phyloP scores from a whole-genome alignment of 2,113 vertebrate species.

The Ardeotis arabs region DNA sequence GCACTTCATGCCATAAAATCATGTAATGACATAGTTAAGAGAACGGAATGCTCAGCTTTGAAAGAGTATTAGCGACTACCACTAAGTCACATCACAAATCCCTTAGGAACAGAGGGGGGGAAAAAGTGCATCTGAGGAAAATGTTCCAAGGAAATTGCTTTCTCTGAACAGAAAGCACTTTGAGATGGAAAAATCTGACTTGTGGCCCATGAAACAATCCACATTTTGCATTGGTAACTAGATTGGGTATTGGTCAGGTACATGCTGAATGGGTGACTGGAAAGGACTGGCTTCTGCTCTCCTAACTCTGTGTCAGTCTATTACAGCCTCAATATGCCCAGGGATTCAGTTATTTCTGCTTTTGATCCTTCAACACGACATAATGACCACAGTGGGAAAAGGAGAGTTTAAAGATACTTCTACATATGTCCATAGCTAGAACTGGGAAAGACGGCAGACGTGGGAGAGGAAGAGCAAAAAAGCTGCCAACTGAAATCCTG shows the following conservation, averaged over 20 bases:
- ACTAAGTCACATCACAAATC: not conserved
- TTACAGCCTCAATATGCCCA: not conserved
- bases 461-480: not conserved
- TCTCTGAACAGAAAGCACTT: not conserved
- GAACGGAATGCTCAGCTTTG: not conserved
- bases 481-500: not conserved
- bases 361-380: not conserved
- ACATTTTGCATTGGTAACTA: not conserved
- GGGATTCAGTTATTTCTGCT: not conserved
- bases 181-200: not conserved
- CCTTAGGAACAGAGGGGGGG: not conserved
- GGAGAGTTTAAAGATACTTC: not conserved
- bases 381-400: not conserved
- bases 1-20: not conserved
- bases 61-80: not conserved
- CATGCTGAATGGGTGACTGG: not conserved
- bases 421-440: rapidly evolving
- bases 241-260: not conserved
- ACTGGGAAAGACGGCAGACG: not conserved
- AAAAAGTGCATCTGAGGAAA: not conserved
- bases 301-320: not conserved
- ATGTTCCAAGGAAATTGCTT: not conserved
- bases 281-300: not conserved
- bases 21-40: not conserved
- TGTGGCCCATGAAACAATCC: not conserved